Conservation (phyloP, 2,797 vertebrate genomes). For the Molothrus ater region DNA sequence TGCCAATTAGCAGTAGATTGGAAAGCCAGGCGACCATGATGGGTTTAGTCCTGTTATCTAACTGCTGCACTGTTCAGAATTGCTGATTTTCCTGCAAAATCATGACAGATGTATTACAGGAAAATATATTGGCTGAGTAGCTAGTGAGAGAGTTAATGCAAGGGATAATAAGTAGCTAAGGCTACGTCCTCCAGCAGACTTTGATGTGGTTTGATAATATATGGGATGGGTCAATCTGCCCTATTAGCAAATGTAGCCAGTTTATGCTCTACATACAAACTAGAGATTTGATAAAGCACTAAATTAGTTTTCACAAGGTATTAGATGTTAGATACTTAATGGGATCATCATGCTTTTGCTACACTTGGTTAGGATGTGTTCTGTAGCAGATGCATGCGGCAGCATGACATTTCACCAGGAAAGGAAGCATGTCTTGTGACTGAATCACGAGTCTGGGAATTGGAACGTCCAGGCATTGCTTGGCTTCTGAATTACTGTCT, state of each 20-base stretch:
- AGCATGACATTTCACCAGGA: constrained; percentile 46
- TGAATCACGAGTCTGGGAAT: constrained; percentile 38
- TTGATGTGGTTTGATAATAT: constrained; percentile 29
- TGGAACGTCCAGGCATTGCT: background rate
- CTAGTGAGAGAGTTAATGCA: constrained; percentile 39
- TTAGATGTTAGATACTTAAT: constrained; percentile 55
- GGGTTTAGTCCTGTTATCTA: background rate
- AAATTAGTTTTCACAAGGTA: constrained; percentile 50
- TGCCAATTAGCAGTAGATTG: constrained; percentile 50
- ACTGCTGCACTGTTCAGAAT: background rate
- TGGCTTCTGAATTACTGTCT: background rate
- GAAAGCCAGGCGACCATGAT: background rate
- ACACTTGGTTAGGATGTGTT: constrained; percentile 59
- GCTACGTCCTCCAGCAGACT: constrained; percentile 22
- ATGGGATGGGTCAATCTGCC: constrained; percentile 33
- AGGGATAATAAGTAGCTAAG: constrained; percentile 37
- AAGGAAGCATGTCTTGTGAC: constrained; percentile 50
- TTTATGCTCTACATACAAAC: constrained; percentile 70
- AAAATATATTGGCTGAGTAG: constrained; percentile 18
- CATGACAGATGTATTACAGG: constrained; percentile 22
- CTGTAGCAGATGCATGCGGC: background rate
- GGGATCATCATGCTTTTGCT: constrained; percentile 64
- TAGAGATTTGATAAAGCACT: constrained; percentile 68
- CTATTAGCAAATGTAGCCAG: constrained; percentile 42
- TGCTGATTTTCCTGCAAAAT: constrained; percentile 40